A percentile compares a stretch with the other conserved stretches of the same genome.
Evolutionary conservation across 2,888 invertebrate genomes (phyloP).

Genomic region (Pseudoips prasinana): DNA sequence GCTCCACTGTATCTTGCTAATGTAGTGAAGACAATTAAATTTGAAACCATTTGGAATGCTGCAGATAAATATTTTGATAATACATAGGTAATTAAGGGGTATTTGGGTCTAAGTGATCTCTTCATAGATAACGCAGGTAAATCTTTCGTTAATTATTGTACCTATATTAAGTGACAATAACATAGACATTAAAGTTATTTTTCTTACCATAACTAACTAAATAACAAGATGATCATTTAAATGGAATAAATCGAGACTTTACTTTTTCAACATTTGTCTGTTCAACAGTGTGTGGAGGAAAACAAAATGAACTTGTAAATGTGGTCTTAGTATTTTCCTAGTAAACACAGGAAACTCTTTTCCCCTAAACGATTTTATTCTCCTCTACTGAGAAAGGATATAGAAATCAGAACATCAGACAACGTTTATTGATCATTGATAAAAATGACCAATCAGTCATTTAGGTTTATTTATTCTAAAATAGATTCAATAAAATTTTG

Average conservation of each 20-base stretch:
- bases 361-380: conserved; percentile 4
- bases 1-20: conserved; percentile 30
- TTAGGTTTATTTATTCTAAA: too few relatives aligned
- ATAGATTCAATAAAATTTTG: too few relatives aligned
- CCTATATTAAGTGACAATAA: conserved; percentile 10
- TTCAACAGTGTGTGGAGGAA: not conserved
- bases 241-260: too few relatives aligned
- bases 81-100: conserved; percentile 27
- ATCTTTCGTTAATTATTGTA: conserved; percentile 8
- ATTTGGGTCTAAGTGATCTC: conserved; percentile 35
- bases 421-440: not conserved
- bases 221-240: too few relatives aligned
- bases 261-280: too few relatives aligned
- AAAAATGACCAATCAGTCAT: not conserved
- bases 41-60: conserved; percentile 25
- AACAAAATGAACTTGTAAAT: conserved; percentile 12
- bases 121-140: conserved; percentile 18
- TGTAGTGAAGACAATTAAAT: conserved; percentile 31
- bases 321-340: conserved; percentile 9
- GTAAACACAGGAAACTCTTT: conserved; percentile 3
- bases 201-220: not conserved
- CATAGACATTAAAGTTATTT: conserved; percentile 6
- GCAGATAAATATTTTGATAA: conserved; percentile 27
- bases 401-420: conserved; percentile 5
- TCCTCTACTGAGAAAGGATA: conserved; percentile 1